phyloP scores from a whole-genome alignment of 1,140 invertebrate genomes.

The Maniola jurtina region DNA sequence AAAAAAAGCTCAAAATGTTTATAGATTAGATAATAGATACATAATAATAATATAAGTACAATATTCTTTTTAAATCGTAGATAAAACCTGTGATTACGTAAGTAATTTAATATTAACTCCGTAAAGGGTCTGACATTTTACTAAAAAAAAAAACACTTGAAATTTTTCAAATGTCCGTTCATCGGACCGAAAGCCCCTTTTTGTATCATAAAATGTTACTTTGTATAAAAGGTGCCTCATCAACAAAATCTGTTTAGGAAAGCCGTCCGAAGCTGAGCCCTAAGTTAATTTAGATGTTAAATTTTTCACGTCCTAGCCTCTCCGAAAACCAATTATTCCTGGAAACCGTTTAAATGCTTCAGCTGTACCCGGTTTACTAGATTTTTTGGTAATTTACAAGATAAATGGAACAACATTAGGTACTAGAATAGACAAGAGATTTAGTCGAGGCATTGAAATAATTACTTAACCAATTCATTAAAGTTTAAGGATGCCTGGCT shows the following conservation, averaged over 20 bases:
- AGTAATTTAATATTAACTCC: not conserved
- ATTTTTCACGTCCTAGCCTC: conserved; percentile 10
- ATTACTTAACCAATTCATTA: too few species aligned
- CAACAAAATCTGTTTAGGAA: conserved; percentile 12
- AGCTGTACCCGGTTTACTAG: not conserved
- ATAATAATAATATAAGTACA: too few species aligned
- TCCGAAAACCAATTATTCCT: not conserved
- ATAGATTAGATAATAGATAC: too few species aligned
- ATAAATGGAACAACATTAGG: too few species aligned
- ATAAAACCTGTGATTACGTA: too few species aligned
- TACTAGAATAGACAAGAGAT: too few species aligned
- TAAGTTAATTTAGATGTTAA: conserved; percentile 10
- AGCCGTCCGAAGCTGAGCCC: not conserved
- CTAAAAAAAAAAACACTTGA: not conserved
- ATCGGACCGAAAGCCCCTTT: not conserved
- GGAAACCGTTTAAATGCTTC: not conserved
- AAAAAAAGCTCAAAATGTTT: too few species aligned
- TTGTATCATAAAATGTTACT: conserved; percentile 2
- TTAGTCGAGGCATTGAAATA: too few species aligned
- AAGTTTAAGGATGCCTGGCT: too few species aligned
- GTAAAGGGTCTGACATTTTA: not conserved
- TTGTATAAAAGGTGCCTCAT: conserved; percentile 4
- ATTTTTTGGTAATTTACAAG: not conserved
- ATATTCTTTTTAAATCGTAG: too few species aligned
- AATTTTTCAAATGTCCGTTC: not conserved